phyloP scores from a whole-genome alignment of 2,797 vertebrate species.

The Semotilus atromaculatus region DNA sequence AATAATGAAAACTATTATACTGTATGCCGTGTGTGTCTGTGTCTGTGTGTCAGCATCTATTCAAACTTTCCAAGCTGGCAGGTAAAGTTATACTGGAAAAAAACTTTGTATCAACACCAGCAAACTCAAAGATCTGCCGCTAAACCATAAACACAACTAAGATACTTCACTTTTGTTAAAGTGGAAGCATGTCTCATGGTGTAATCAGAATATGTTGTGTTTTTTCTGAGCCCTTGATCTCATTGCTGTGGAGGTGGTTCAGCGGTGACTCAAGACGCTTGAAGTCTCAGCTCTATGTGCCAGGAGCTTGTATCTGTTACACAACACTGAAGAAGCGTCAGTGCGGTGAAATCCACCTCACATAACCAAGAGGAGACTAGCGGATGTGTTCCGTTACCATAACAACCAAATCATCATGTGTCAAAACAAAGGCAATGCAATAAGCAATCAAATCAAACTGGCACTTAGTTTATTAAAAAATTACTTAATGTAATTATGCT shows the following conservation, averaged over 20 bases:
- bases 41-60: conserved; percentile 1
- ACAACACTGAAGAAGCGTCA: background rate
- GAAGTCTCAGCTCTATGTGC: background rate
- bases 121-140: conserved; percentile 8
- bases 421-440: conserved; percentile 38
- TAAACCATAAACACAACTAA: background rate
- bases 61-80: conserved; percentile 34
- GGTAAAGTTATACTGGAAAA: conserved; percentile 15
- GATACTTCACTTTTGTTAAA: background rate
- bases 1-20: background rate
- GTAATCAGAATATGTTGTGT: conserved; percentile 34
- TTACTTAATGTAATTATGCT: background rate
- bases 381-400: conserved; percentile 46
- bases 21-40: background rate
- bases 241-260: conserved; percentile 25
- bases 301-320: conserved; percentile 22
- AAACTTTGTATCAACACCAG: conserved; percentile 21
- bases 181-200: conserved; percentile 6
- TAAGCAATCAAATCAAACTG: background rate
- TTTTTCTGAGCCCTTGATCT: conserved; percentile 21
- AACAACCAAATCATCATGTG: conserved; percentile 44
- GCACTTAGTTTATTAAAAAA: background rate
- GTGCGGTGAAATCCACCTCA: conserved; percentile 36
- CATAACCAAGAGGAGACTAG: conserved; percentile 30
- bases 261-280: conserved; percentile 30